Conservation (phyloP, 2,113 vertebrate genomes). For the Poeciliopsis turrubarensis region DNA sequence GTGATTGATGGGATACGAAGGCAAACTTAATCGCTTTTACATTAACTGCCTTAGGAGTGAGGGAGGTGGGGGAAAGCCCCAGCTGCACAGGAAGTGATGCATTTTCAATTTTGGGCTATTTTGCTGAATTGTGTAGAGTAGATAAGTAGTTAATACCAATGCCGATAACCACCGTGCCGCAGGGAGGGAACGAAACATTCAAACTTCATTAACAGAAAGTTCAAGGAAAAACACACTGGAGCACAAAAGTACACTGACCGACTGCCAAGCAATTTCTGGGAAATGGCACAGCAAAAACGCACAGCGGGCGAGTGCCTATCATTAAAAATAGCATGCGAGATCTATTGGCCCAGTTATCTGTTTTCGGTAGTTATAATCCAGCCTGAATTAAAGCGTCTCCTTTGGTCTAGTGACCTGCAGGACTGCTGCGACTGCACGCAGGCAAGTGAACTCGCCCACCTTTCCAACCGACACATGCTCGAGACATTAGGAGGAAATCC, state of each 20-base stretch:
- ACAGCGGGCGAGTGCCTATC: conserved; percentile 16
- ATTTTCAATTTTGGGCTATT: conserved; percentile 16
- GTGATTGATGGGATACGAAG: not conserved
- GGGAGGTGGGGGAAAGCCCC: not conserved
- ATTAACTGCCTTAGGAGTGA: not conserved
- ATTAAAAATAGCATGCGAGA: conserved; percentile 34
- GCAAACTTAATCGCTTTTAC: not conserved
- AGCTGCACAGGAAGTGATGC: conserved; percentile 13
- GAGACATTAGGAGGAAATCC: conserved; percentile 1
- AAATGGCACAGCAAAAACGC: conserved; percentile 12
- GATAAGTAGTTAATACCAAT: conserved; percentile 23
- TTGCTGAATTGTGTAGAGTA: conserved; percentile 6
- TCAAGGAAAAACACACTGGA: conserved; percentile 32
- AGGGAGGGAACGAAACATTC: conserved; percentile 22
- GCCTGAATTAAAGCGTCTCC: not conserved
- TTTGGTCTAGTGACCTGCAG: conserved; percentile 15
- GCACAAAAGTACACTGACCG: not conserved
- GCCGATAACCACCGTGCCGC: conserved; percentile 29
- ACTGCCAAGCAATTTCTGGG: conserved; percentile 45
- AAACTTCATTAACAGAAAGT: conserved; percentile 28
- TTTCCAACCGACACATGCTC: not conserved
- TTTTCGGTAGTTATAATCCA: not conserved
- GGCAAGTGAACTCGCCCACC: conserved; percentile 4
- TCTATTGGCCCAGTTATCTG: conserved; percentile 8
- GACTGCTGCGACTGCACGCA: not conserved